phyloP scores from a whole-genome alignment of 2,113 vertebrate genomes.

The Caretta caretta region DNA sequence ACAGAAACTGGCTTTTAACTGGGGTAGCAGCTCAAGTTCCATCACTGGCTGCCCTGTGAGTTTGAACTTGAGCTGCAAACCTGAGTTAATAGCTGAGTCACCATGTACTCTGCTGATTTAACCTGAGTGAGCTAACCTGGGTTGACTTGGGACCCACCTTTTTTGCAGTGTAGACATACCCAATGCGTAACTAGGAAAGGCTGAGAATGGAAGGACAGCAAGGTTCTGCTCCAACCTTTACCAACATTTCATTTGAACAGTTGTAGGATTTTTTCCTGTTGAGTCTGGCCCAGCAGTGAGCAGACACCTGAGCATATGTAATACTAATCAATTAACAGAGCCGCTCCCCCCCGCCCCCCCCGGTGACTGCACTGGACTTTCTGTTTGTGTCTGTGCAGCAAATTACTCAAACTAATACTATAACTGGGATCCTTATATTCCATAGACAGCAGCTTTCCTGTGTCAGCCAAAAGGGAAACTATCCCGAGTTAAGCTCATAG shows the following conservation, averaged over 20 bases:
- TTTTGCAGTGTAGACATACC: not conserved
- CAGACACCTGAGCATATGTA: fast-evolving
- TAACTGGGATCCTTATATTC: not conserved
- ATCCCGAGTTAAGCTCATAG: not conserved
- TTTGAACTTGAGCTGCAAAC: not conserved
- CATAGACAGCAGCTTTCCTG: not conserved
- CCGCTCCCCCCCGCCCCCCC: not conserved
- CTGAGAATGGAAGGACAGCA: not conserved
- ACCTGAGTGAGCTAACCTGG: not conserved
- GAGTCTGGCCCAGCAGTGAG: not conserved
- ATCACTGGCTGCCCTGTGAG: not conserved
- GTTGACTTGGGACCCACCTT: not conserved
- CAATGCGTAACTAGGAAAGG: not conserved
- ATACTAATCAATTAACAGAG: not conserved
- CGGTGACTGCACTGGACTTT: not conserved
- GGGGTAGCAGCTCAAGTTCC: not conserved
- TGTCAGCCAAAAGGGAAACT: not conserved
- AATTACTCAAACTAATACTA: fast-evolving
- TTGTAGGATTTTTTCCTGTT: not conserved
- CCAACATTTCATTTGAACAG: not conserved
- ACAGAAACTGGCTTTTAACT: not conserved
- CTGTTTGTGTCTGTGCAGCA: not conserved
- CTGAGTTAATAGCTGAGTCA: not conserved
- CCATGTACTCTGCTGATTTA: not conserved
- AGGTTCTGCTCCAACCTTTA: not conserved